phyloP scores from a whole-genome alignment of 92 coral and sea anemone genomes.

The Nematostella vectensis region DNA sequence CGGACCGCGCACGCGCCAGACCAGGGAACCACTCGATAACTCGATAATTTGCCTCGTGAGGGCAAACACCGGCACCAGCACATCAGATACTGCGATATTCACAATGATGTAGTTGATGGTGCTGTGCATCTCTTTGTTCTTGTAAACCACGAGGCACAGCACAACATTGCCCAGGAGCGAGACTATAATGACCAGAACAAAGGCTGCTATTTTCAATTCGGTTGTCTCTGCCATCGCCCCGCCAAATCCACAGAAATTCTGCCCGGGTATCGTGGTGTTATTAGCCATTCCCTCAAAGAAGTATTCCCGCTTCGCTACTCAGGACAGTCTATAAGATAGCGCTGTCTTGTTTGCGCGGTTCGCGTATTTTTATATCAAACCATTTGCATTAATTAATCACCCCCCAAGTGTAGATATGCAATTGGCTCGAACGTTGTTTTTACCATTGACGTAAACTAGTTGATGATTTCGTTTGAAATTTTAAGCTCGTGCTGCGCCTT shows the following conservation, averaged over 20 bases:
- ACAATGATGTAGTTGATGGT: slow-evolving; percentile 19
- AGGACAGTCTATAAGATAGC: not conserved
- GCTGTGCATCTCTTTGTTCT: slow-evolving; percentile 8
- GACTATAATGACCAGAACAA: slow-evolving; percentile 1
- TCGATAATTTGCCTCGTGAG: not conserved
- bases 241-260: not conserved
- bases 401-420: too few relatives aligned
- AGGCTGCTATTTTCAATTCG: not conserved
- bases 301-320: not conserved
- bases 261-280: too few relatives aligned
- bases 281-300: too few relatives aligned
- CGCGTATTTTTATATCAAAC: too few relatives aligned
- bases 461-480: too few relatives aligned
- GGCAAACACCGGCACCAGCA: slow-evolving; percentile 8
- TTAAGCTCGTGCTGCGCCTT: too few relatives aligned
- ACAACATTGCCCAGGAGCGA: slow-evolving; percentile 11
- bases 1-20: slow-evolving; percentile 11
- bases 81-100: slow-evolving; percentile 18
- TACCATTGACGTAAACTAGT: too few relatives aligned
- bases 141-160: slow-evolving; percentile 15
- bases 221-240: not conserved
- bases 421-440: too few relatives aligned
- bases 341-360: too few relatives aligned
- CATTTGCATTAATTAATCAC: too few relatives aligned
- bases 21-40: slow-evolving; percentile 2